Conservation (phyloP, 2,797 vertebrate genomes). For the Jordanella pulchra region DNA sequence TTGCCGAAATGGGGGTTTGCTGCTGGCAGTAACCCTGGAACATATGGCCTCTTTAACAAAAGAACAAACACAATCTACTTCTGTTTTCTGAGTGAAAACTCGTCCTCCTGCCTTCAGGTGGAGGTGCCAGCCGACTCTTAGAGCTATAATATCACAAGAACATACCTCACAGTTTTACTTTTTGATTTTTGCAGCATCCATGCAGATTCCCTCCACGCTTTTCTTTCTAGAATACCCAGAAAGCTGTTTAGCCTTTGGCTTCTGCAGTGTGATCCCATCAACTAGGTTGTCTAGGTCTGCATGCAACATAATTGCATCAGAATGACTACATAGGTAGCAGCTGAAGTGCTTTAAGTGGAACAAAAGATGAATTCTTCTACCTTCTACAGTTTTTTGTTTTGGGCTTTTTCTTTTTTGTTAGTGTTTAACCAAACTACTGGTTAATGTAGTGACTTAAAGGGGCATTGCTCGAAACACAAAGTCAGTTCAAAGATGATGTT, state of each 20-base stretch:
- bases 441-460: neutral
- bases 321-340: constrained; percentile 59
- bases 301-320: constrained; percentile 63
- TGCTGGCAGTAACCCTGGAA: constrained; percentile 79
- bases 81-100: constrained; percentile 39
- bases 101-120: constrained; percentile 25
- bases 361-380: constrained; percentile 35
- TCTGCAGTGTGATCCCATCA: constrained; percentile 40
- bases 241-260: constrained; percentile 57
- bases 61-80: constrained; percentile 45
- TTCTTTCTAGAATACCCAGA: constrained; percentile 46
- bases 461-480: constrained; percentile 27
- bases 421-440: constrained; percentile 24
- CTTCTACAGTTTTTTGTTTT: neutral
- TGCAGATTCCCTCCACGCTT: constrained; percentile 67
- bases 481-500: constrained; percentile 50
- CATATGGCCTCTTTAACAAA: constrained; percentile 54
- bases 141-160: constrained; percentile 67
- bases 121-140: constrained; percentile 47
- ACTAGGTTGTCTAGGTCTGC: constrained; percentile 30
- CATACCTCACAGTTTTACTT: constrained; percentile 66
- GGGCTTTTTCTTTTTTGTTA: neutral
- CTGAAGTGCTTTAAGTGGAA: constrained; percentile 35
- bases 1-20: constrained; percentile 43
- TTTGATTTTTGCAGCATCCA: constrained; percentile 32